Percentiles rank a stretch among this genome's conserved stretches.
These are phyloP conservation scores for Dichetophora obliterata DNA, from an alignment of 2,888 invertebrate species.

Conservation along the genomic window DNA sequence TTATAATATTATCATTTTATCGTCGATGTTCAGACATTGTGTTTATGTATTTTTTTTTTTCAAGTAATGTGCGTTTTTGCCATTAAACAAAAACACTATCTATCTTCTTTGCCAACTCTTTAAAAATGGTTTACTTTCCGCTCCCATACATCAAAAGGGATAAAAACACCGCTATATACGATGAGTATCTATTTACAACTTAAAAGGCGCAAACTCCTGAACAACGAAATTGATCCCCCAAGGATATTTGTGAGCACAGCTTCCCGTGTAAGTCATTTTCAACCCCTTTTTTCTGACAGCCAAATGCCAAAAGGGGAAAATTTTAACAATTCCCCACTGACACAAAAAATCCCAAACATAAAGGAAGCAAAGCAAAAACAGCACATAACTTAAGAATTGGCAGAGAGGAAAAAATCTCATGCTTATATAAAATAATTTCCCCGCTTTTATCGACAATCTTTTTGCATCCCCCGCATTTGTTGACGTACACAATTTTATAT, in stretches of 20 bases:
- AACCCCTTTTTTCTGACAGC: slow-evolving; percentile 8
- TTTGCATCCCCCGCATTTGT: slow-evolving; percentile 4
- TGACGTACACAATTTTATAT: slow-evolving; percentile 22
- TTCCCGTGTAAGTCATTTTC: background rate
- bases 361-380: background rate
- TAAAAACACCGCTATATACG: no score
- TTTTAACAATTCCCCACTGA: background rate
- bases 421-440: background rate
- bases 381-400: slow-evolving; percentile 20
- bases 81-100: background rate
- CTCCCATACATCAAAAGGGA: no score
- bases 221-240: background rate
- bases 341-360: background rate
- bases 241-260: slow-evolving; percentile 1
- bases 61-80: background rate
- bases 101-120: background rate
- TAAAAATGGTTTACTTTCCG: background rate
- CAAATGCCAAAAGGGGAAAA: slow-evolving; percentile 15
- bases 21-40: background rate
- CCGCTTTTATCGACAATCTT: background rate
- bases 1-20: background rate
- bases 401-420: background rate
- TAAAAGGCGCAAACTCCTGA: slow-evolving; percentile 8
- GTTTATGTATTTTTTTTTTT: background rate
- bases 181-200: background rate